Conservation (phyloP, 1,140 invertebrate species). For the Drosophila tristis region DNA sequence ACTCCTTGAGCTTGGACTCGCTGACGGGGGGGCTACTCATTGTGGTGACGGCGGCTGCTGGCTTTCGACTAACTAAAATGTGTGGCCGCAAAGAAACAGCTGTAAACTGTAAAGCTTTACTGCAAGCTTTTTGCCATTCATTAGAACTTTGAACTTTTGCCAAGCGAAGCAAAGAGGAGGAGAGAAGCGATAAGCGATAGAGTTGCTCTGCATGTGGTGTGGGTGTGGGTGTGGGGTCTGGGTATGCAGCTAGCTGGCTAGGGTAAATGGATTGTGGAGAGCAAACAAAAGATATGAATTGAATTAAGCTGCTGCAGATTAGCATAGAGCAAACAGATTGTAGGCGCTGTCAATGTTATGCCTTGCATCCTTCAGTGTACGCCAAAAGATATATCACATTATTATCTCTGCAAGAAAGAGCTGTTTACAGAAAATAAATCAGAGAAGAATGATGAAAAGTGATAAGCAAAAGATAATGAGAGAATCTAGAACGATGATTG, state of each 20-base stretch:
- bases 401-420: no score
- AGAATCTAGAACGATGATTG: no score
- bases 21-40: conserved; percentile 55
- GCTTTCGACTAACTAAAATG: conserved; percentile 32
- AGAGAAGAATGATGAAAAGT: no score
- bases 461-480: no score
- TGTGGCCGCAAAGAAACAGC: conserved; percentile 24
- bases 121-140: conserved; percentile 34
- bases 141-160: conserved; percentile 40
- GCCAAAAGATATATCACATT: no score
- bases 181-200: conserved; percentile 18
- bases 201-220: conserved; percentile 4
- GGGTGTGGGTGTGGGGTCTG: neutral
- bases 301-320: neutral
- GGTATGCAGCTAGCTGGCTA: neutral
- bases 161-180: neutral
- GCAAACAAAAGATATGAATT: neutral
- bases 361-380: no score
- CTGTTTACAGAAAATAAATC: no score
- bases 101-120: conserved; percentile 7
- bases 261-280: neutral
- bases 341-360: neutral
- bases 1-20: conserved; percentile 65
- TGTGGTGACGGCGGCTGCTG: conserved; percentile 27
- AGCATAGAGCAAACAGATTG: neutral